Conservation (phyloP, 2,113 vertebrate species). For the Varanus komodoensis region DNA sequence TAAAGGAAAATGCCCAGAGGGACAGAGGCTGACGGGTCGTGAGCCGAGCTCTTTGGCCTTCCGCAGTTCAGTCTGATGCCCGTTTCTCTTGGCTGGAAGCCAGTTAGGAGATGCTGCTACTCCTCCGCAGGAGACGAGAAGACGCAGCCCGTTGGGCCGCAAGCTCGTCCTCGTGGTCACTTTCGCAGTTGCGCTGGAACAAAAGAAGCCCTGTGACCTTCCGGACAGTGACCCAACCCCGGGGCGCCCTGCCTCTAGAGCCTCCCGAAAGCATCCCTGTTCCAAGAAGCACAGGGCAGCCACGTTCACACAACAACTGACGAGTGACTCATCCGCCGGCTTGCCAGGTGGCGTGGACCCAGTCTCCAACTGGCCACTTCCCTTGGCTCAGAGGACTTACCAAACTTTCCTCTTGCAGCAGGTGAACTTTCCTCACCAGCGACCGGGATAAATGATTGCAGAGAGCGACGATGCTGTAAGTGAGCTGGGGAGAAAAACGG, state of each 20-base stretch:
- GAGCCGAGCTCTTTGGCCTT: too few relatives aligned
- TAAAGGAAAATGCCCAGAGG: constrained; percentile 13
- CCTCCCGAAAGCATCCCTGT: too few relatives aligned
- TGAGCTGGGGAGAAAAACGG: constrained; percentile 78
- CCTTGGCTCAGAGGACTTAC: constrained; percentile 72
- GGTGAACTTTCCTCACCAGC: constrained; percentile 83
- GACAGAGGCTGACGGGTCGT: neutral
- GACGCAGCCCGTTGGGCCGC: constrained; percentile 74
- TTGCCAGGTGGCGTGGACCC: neutral
- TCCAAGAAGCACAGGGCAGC: too few relatives aligned
- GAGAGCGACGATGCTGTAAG: constrained; percentile 89
- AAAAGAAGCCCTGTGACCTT: neutral
- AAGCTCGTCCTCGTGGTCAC: constrained; percentile 88
- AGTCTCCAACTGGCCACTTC: neutral
- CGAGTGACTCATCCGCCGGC: too few relatives aligned
- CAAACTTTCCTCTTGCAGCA: constrained; percentile 69
- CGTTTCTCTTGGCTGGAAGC: neutral
- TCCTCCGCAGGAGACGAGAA: constrained; percentile 79
- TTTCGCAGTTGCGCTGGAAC: constrained; percentile 89
- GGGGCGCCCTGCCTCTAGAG: neutral
- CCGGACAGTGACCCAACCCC: neutral
- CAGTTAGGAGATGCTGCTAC: constrained; percentile 88
- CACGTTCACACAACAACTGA: too few relatives aligned
- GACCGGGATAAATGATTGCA: constrained; percentile 93
- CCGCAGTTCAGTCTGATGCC: neutral